phyloP scores from a whole-genome alignment of 2,888 invertebrate genomes.

The Dynastes grantii region DNA sequence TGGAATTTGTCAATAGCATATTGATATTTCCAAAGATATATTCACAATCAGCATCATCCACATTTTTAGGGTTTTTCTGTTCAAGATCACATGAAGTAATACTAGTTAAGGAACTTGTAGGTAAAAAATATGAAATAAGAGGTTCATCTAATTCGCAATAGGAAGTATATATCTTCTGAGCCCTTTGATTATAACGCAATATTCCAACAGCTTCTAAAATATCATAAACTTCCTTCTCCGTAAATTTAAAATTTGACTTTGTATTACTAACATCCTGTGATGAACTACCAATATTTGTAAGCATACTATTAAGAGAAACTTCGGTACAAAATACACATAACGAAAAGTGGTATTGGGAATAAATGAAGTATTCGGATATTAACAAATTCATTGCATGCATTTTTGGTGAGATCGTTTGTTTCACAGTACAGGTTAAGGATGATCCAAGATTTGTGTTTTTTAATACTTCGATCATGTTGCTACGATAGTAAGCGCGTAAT shows the following conservation, averaged over 20 bases:
- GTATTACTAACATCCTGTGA: slow-evolving; percentile 29
- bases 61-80: slow-evolving; percentile 7
- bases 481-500: slow-evolving; percentile 74
- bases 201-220: slow-evolving; percentile 68
- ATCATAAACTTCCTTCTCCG: slow-evolving; percentile 71
- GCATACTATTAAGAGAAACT: slow-evolving; percentile 73
- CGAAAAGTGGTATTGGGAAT: slow-evolving; percentile 74
- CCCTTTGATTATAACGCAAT: slow-evolving; percentile 55
- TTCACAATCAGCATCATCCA: slow-evolving; percentile 35
- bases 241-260: slow-evolving; percentile 66
- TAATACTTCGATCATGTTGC: slow-evolving; percentile 75
- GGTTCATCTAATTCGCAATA: slow-evolving; percentile 54
- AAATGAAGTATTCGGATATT: slow-evolving; percentile 76
- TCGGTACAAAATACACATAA: slow-evolving; percentile 77
- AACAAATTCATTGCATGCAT: slow-evolving; percentile 77
- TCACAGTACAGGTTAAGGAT: slow-evolving; percentile 62
- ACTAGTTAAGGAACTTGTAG: slow-evolving; percentile 9
- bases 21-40: slow-evolving; percentile 34
- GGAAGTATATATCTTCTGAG: slow-evolving; percentile 54
- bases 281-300: slow-evolving; percentile 69
- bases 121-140: slow-evolving; percentile 45
- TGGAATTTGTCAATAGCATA: slow-evolving; percentile 39
- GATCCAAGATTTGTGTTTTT: slow-evolving; percentile 71
- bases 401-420: slow-evolving; percentile 71
- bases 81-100: slow-evolving; percentile 1